These are phyloP conservation scores for Tetraodon nigroviridis DNA, from an alignment of 2,113 vertebrate genomes.

Conservation along the genomic window DNA sequence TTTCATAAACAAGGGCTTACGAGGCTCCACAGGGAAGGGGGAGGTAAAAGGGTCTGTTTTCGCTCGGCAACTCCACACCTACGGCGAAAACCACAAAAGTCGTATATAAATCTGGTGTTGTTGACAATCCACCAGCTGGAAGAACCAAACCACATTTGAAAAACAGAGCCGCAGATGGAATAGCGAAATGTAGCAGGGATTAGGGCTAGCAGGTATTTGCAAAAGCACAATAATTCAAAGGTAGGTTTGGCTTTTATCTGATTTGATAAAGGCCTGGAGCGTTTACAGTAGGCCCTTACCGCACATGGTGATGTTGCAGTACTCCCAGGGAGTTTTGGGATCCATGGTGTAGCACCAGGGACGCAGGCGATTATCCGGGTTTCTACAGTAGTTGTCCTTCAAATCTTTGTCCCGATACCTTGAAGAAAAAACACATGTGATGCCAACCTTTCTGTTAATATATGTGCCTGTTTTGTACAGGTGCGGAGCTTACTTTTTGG, in stretches of 20 bases:
- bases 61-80: conserved; percentile 21
- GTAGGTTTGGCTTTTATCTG: no score
- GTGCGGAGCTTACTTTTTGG: conserved; percentile 82
- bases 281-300: conserved; percentile 75
- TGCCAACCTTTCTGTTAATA: not conserved
- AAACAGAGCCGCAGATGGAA: no score
- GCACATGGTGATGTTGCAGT: conserved; percentile 91
- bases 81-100: conserved; percentile 32
- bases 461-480: conserved; percentile 5
- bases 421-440: not conserved
- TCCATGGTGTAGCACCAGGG: conserved; percentile 98
- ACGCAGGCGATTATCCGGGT: conserved; percentile 87
- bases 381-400: conserved; percentile 98
- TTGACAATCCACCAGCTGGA: conserved; percentile 17
- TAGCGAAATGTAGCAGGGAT: no score
- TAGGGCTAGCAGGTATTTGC: no score
- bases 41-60: conserved; percentile 9
- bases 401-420: conserved; percentile 93
- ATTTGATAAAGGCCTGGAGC: no score
- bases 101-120: conserved; percentile 4
- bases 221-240: no score
- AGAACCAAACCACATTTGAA: conserved; percentile 6
- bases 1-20: conserved; percentile 37
- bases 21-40: conserved; percentile 19
- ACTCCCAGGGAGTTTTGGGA: conserved; percentile 89